Conservation (phyloP, 2,113 vertebrate species). For the Sula dactylatra region DNA sequence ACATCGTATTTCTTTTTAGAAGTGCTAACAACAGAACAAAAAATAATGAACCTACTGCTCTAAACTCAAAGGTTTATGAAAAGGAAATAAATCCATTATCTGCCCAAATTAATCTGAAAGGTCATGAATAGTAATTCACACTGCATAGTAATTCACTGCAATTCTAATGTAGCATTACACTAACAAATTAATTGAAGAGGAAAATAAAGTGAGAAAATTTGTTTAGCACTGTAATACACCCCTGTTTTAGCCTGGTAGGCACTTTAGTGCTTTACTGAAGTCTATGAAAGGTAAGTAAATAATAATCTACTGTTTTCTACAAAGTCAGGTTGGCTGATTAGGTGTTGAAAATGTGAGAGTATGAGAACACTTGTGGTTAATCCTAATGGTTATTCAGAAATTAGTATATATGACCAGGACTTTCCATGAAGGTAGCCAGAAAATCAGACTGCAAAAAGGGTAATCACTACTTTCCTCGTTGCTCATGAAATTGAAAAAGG, state of each 20-base stretch:
- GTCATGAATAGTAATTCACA: not conserved
- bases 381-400: not conserved
- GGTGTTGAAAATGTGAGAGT: slow-evolving; percentile 40
- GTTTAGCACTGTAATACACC: not conserved
- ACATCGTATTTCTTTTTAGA: not conserved
- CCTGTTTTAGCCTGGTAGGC: not conserved
- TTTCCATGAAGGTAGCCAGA: slow-evolving; percentile 49
- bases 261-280: not conserved
- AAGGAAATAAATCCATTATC: not conserved
- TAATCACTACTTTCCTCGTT: not conserved
- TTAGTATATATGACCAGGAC: not conserved
- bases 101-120: not conserved
- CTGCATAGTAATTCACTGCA: not conserved
- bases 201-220: not conserved
- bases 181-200: not conserved
- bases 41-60: not conserved
- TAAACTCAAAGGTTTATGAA: not conserved
- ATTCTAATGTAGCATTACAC: not conserved
- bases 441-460: not conserved
- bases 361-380: slow-evolving; percentile 8
- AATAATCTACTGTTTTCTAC: slow-evolving; percentile 23
- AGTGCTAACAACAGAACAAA: not conserved
- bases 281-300: not conserved
- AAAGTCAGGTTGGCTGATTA: slow-evolving; percentile 28
- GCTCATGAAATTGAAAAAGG: not conserved